Evolutionary conservation across 2,888 invertebrate genomes (phyloP).

Genomic region (Epicampocera succincta): DNA sequence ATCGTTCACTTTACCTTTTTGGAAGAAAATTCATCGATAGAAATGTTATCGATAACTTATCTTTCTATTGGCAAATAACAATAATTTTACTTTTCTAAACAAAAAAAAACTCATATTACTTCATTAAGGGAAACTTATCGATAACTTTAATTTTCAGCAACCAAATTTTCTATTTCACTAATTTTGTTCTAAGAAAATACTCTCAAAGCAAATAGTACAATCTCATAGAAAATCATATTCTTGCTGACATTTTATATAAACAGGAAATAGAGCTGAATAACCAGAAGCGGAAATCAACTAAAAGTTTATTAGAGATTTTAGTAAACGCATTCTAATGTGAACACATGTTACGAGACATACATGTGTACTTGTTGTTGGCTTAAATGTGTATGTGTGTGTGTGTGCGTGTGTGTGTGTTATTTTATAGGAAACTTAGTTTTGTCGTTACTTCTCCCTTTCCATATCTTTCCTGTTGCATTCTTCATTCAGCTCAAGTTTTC

Average conservation of each 20-base stretch:
- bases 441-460: neutral
- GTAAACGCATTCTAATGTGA: neutral
- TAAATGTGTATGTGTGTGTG: neutral
- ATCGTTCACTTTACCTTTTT: no score
- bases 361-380: neutral
- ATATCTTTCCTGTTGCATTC: neutral
- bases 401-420: no score
- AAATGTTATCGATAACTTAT: no score
- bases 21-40: no score
- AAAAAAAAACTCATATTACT: no score
- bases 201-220: no score
- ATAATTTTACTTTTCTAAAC: no score
- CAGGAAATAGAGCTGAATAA: slow-evolving; percentile 20
- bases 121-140: no score
- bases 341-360: neutral
- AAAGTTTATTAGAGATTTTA: neutral
- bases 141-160: no score
- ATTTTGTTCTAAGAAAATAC: neutral
- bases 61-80: no score
- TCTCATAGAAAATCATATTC: neutral
- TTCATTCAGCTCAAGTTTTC: neutral
- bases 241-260: neutral
- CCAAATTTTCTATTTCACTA: neutral
- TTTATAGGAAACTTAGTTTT: neutral
- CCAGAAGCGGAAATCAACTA: slow-evolving; percentile 6